Base-by-base conservation (phyloP, 2,888 invertebrate genomes). In the Lycophotia porphyrea region DNA sequence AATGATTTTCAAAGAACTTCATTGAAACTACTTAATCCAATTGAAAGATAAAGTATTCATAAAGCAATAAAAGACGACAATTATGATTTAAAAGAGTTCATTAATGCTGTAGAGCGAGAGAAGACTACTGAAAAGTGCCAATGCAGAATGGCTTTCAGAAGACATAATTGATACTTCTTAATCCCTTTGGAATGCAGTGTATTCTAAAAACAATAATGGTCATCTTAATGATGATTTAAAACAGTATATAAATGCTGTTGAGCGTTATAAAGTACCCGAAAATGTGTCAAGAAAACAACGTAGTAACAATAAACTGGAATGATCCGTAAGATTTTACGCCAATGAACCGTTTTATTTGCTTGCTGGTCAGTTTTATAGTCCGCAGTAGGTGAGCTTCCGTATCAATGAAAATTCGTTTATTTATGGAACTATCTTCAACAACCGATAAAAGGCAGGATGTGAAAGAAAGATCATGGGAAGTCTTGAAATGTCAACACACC, bases 321-420 rank as follows among this genome's bases (percentile, higher is more conserved):
- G 55, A 44, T 47, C 71, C 49, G 80, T 80, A 71, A 73, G 74
- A 36, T 34, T 52, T 71, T 65, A 79, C 44, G 44, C 58, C 73
- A 60, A 74, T 76, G 73, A 55, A 74, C 73, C 61, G 64, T 71
- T 72, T 74, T 67, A 77, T 74, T 24, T 47, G 52, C 36, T 71
- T 72, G 61, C 18, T 71, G 73, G 71, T 84, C 68, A 64, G 61
- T 65, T 76, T 83, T 69, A 80, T 74, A 68, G 76, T 39, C 27
- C 3, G 31, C n/a, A 52, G 66, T 68, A 15, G n/a, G 76, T 84
- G 65, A 36, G 39, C 76, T 80, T 83, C 84, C 84, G 74, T 70
- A 69, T 71, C 60, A 66, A 75, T 80, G 73, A 71, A 80, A 76
- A 74, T 49, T n/a, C 44, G 60, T 76, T 80, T 76, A 80, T 80